Percentiles rank a stretch among this genome's conserved stretches.
These are phyloP conservation scores for Agriopis marginaria DNA, from an alignment of 2,888 invertebrate species.

Conservation along the genomic window DNA sequence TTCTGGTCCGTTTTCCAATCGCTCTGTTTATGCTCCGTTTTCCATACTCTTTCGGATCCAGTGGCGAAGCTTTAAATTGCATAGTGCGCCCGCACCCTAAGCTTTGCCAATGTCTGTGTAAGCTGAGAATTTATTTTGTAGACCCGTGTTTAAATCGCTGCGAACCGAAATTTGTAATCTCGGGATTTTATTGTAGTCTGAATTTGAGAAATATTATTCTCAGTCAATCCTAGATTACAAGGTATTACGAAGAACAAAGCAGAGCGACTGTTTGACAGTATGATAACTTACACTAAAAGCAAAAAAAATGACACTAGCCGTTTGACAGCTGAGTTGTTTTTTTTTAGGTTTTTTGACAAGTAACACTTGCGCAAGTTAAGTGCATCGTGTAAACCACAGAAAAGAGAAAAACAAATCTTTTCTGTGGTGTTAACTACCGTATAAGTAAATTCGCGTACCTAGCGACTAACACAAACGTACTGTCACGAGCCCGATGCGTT, in stretches of 20 bases:
- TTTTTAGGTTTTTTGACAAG: too few species aligned
- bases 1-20: not conserved
- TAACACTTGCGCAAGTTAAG: too few species aligned
- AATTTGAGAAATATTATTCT: conserved; percentile 26
- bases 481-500: too few species aligned
- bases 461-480: too few species aligned
- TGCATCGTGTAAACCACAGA: too few species aligned
- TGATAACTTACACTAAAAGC: not conserved
- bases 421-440: too few species aligned
- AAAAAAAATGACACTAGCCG: not conserved
- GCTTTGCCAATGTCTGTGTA: conserved; percentile 14
- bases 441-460: too few species aligned
- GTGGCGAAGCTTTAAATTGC: not conserved
- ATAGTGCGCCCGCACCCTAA: conserved; percentile 4
- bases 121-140: conserved; percentile 26
- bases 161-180: conserved; percentile 31
- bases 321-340: not conserved
- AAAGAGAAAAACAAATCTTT: too few species aligned
- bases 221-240: conserved; percentile 25
- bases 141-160: conserved; percentile 21
- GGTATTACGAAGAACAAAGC: conserved; percentile 23
- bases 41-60: not conserved
- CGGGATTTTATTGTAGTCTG: conserved; percentile 24
- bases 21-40: not conserved
- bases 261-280: not conserved